Percentiles rank a stretch among this genome's conserved stretches.
Conservation (phyloP, 1,140 invertebrate genomes). For the Caenorhabditis inopinata region DNA sequence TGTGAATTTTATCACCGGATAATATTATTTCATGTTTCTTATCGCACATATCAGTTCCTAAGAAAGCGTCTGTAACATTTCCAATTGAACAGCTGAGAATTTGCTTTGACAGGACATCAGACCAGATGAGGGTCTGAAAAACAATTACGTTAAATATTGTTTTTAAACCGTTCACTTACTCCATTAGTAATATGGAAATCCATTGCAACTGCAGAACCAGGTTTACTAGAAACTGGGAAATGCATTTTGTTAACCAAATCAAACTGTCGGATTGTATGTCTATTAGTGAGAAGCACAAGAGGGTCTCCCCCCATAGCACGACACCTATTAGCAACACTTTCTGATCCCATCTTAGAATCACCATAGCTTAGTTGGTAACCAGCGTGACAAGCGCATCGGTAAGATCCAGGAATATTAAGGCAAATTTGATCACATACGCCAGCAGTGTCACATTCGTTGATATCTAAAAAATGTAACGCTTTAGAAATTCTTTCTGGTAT, state of each 20-base stretch:
- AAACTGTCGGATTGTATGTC: constrained; percentile 53
- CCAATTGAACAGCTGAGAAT: constrained; percentile 46
- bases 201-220: constrained; percentile 65
- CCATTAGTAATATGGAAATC: constrained; percentile 52
- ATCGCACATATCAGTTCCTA: constrained; percentile 67
- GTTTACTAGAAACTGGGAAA: constrained; percentile 56
- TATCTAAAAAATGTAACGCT: constrained; percentile 72
- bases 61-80: constrained; percentile 22
- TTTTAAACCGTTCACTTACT: constrained; percentile 1
- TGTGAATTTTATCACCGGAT: constrained; percentile 79
- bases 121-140: constrained; percentile 36
- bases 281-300: constrained; percentile 61
- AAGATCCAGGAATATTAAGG: constrained; percentile 81
- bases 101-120: constrained; percentile 13
- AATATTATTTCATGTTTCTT: constrained; percentile 67
- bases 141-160: neutral
- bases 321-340: constrained; percentile 44
- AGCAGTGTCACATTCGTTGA: constrained; percentile 82
- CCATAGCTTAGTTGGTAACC: constrained; percentile 76
- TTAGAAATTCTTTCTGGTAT: neutral
- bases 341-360: neutral
- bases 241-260: constrained; percentile 62
- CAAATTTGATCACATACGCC: constrained; percentile 78
- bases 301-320: constrained; percentile 62
- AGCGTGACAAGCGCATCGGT: constrained; percentile 83